Evolutionary conservation across 2,113 vertebrate genomes (phyloP).

Genomic region (Sarotherodon lohbergeri): DNA sequence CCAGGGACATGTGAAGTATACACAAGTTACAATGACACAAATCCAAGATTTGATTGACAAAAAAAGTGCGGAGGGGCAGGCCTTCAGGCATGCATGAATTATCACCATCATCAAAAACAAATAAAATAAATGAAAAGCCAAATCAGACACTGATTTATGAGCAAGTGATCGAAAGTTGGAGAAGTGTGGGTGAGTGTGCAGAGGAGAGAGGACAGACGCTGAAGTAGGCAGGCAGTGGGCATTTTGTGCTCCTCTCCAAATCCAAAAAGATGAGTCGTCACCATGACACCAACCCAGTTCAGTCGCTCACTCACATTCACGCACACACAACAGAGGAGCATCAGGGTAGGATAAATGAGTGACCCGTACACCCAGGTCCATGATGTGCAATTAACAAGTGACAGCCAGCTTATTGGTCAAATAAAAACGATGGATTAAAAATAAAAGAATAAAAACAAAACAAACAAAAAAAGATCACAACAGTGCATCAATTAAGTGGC

Average conservation of each 20-base stretch:
- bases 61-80: slow-evolving; percentile 59
- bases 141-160: slow-evolving; percentile 23
- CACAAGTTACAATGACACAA: slow-evolving; percentile 31
- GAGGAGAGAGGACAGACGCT: slow-evolving; percentile 43
- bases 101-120: not conserved
- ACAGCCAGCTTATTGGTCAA: slow-evolving; percentile 69
- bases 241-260: slow-evolving; percentile 50
- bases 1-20: slow-evolving; percentile 9
- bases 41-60: slow-evolving; percentile 42
- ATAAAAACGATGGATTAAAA: slow-evolving; percentile 56
- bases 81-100: slow-evolving; percentile 57
- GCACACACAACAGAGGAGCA: slow-evolving; percentile 33
- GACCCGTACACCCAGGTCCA: slow-evolving; percentile 64
- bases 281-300: slow-evolving; percentile 43
- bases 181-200: slow-evolving; percentile 53
- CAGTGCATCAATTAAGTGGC: slow-evolving; percentile 74
- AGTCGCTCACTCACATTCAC: not conserved
- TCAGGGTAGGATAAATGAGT: slow-evolving; percentile 61
- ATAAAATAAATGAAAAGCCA: not conserved
- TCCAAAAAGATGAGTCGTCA: slow-evolving; percentile 28
- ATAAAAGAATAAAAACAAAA: slow-evolving; percentile 2
- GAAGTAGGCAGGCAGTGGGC: slow-evolving; percentile 64
- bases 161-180: slow-evolving; percentile 39
- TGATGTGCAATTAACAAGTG: slow-evolving; percentile 73
- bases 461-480: slow-evolving; percentile 52